Percentiles rank a stretch among this genome's conserved stretches.
Evolutionary conservation across 2,888 invertebrate species (phyloP).

Genomic region (Cephus spinipes): DNA sequence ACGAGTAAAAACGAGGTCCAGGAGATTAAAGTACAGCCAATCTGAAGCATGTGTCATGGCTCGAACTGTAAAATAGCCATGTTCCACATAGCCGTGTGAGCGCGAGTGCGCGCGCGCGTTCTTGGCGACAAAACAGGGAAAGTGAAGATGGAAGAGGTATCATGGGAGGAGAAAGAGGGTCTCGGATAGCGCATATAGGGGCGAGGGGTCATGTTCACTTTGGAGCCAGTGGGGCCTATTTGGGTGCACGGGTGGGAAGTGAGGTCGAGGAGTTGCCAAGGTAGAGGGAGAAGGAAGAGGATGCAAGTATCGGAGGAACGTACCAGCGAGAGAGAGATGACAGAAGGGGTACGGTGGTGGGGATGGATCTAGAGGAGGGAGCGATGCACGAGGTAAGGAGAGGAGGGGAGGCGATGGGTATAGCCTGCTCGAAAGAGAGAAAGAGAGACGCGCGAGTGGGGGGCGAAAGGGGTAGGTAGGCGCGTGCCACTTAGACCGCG

Average conservation of each 20-base stretch:
- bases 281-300: neutral
- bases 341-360: neutral
- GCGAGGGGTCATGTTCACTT: slow-evolving; percentile 7
- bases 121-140: slow-evolving; percentile 8
- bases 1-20: neutral
- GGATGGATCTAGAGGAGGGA: neutral
- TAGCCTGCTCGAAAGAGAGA: slow-evolving; percentile 7
- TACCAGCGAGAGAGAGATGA: slow-evolving; percentile 4
- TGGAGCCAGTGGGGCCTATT: neutral
- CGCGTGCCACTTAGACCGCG: slow-evolving; percentile 64
- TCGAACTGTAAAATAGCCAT: neutral
- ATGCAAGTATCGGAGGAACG: slow-evolving; percentile 15
- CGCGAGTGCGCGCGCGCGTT: neutral
- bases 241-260: slow-evolving; percentile 13
- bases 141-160: slow-evolving; percentile 2
- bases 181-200: neutral
- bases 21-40: neutral
- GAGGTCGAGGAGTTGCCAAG: slow-evolving; percentile 13
- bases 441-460: slow-evolving; percentile 16
- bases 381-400: neutral
- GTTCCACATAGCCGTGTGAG: neutral
- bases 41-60: neutral
- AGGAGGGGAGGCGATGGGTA: neutral
- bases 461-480: slow-evolving; percentile 51
- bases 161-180: neutral